Conservation (phyloP, 2,888 invertebrate genomes). For the Dasysyrphus albostriatus region DNA sequence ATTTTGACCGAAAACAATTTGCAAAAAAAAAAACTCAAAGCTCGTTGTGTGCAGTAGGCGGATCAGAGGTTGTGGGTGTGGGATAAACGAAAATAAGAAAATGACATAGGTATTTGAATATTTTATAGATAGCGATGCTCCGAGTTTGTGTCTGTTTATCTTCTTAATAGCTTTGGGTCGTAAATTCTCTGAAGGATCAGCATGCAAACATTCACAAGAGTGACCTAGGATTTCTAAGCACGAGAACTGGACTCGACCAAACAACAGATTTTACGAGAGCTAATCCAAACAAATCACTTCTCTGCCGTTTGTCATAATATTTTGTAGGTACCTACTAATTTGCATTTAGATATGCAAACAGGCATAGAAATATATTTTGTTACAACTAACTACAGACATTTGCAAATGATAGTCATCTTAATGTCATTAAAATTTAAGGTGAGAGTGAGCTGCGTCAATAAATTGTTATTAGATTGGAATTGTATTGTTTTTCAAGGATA, state of each 20-base stretch:
- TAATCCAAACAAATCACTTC: constrained; percentile 71
- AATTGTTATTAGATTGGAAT: constrained; percentile 57
- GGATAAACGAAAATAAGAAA: background rate
- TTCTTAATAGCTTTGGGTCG: constrained; percentile 67
- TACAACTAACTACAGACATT: constrained; percentile 15
- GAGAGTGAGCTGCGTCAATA: constrained; percentile 42
- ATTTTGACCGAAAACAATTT: constrained; percentile 43
- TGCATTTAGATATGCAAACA: constrained; percentile 65
- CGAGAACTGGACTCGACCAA: constrained; percentile 11
- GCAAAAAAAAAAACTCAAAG: constrained; percentile 32
- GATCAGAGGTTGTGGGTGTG: background rate
- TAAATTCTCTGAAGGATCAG: constrained; percentile 61
- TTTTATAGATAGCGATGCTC: constrained; percentile 37
- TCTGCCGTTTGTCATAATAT: constrained; percentile 67
- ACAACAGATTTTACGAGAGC: constrained; percentile 67
- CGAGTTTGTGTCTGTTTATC: constrained; percentile 54
- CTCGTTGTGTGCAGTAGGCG: background rate
- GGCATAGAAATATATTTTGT: constrained; percentile 42
- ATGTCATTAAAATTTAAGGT: constrained; percentile 68
- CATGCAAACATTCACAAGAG: constrained; percentile 26
- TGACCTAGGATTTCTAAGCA: constrained; percentile 39
- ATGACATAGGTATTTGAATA: constrained; percentile 61
- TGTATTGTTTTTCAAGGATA: constrained; percentile 29
- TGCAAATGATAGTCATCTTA: constrained; percentile 58
- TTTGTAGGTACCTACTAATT: constrained; percentile 71